phyloP scores from a whole-genome alignment of 2,113 vertebrate genomes.

The Perca flavescens region DNA sequence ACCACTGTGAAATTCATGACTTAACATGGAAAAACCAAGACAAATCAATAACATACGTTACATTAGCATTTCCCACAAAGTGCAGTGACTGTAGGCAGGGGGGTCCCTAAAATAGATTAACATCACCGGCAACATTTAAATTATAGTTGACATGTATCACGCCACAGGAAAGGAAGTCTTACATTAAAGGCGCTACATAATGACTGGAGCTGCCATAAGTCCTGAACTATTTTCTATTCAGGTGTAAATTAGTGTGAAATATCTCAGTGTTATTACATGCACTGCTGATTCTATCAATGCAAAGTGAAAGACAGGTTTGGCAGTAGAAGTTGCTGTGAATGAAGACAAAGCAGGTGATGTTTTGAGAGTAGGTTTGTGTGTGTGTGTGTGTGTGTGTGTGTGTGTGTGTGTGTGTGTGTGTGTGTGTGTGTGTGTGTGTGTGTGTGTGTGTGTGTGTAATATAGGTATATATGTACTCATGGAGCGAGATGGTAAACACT shows the following conservation, averaged over 20 bases:
- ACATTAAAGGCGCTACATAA: background rate
- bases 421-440: background rate
- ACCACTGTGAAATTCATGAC: conserved; percentile 42
- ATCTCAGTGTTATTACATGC: conserved; percentile 7
- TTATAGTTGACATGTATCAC: conserved; percentile 15
- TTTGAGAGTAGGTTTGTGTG: background rate
- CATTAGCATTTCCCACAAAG: conserved; percentile 40
- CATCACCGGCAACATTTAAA: conserved; percentile 39
- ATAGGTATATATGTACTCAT: no score
- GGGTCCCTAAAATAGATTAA: conserved; percentile 29
- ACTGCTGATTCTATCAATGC: conserved; percentile 30
- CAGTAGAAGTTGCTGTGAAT: conserved; percentile 1
- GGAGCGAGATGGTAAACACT: background rate
- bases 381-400: background rate
- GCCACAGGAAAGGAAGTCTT: background rate
- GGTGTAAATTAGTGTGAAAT: conserved; percentile 66
- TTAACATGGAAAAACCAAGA: conserved; percentile 26
- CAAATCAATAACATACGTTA: conserved; percentile 42
- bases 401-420: background rate
- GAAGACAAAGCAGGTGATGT: conserved; percentile 8
- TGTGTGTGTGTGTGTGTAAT: background rate
- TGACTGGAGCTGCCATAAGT: background rate
- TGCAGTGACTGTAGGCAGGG: conserved; percentile 1
- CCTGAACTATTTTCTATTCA: conserved; percentile 35
- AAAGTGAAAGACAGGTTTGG: conserved; percentile 30